phyloP scores from a whole-genome alignment of 2,888 invertebrate species.

The Villa cingulata region DNA sequence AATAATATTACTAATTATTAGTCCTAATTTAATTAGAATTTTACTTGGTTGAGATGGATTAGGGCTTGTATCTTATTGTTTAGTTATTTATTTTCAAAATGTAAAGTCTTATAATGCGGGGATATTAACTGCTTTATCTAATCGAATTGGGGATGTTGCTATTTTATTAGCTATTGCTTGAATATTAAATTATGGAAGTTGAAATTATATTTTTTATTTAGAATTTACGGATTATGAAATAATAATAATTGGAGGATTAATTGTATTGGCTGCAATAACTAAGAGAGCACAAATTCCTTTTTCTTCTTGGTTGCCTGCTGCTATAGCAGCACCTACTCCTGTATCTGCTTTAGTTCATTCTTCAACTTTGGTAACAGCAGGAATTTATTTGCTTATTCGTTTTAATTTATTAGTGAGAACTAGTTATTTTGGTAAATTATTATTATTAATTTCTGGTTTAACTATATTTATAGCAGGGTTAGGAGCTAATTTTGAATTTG shows the following conservation, averaged over 20 bases:
- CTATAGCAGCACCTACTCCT: slow-evolving; percentile 64
- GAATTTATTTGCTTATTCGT: slow-evolving; percentile 59
- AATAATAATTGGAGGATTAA: slow-evolving; percentile 35
- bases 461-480: slow-evolving; percentile 48
- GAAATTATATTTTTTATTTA: slow-evolving; percentile 42
- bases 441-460: slow-evolving; percentile 43
- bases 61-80: slow-evolving; percentile 57
- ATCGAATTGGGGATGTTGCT: slow-evolving; percentile 59
- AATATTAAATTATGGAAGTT: slow-evolving; percentile 42
- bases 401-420: slow-evolving; percentile 42
- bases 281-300: slow-evolving; percentile 67
- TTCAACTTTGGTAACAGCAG: slow-evolving; percentile 64
- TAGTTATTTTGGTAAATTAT: slow-evolving; percentile 24
- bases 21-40: slow-evolving; percentile 55
- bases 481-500: slow-evolving; percentile 42
- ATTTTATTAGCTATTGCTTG: slow-evolving; percentile 48
- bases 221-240: slow-evolving; percentile 39
- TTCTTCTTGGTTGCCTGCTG: slow-evolving; percentile 60
- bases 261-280: slow-evolving; percentile 41
- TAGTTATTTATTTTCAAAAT: slow-evolving; percentile 45
- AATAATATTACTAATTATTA: slow-evolving; percentile 53
- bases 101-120: slow-evolving; percentile 53
- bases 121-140: slow-evolving; percentile 55
- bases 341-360: slow-evolving; percentile 64
- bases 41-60: slow-evolving; percentile 61